Evolutionary conservation across 2,113 vertebrate species (phyloP), one percentile per base, ranked within the genome.

Genomic region (Crotalus helleri): DNA sequence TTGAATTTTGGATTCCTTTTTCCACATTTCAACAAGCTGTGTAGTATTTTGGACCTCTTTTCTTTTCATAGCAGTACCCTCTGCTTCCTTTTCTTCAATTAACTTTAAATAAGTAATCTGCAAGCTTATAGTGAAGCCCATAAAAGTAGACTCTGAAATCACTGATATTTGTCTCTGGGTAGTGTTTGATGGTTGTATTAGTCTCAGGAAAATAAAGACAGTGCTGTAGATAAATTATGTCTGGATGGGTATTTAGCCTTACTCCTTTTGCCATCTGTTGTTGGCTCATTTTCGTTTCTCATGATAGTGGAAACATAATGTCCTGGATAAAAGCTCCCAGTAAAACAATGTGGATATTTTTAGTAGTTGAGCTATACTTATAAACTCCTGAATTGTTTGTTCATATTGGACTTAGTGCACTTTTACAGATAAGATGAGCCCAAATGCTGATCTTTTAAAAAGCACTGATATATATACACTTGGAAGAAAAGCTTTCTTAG

Each of bases 391-490:
- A 90, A 49, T 0, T 92, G 33, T 74, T 95, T 95, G 91, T 93
- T 89, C 88, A 89, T 13, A 13, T 90, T 93, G 19, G 87, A 39
- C 26, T 92, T 7, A 10, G 91, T 93, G 88, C 87, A 69, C 57
- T 93, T 93, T 93, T 93, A 92, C 86, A 51, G 91, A 94, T 23
- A 93, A 2, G 10, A 39, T 90, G 26, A 89, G 26, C 88, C 7
- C 8, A 94, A 95, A 90, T 90, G 17, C 49, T 2, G 23, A 94
- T 87, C 8, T 90, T 94, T 93, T 90, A 54, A 93, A 94, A 90
- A 55, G 0, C 0, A 86, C 1, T 64, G 61, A 93, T 93, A 94
- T 55, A 24, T 15, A 33, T 10, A 1, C 7, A 59, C 86, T 5
- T 54, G 21, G 24, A 94, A 92, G 44, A 87, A 93, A n/a, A 95